These are phyloP conservation scores for Paraplagusia blochii DNA, from an alignment of 2,113 vertebrate species.

Conservation along the genomic window DNA sequence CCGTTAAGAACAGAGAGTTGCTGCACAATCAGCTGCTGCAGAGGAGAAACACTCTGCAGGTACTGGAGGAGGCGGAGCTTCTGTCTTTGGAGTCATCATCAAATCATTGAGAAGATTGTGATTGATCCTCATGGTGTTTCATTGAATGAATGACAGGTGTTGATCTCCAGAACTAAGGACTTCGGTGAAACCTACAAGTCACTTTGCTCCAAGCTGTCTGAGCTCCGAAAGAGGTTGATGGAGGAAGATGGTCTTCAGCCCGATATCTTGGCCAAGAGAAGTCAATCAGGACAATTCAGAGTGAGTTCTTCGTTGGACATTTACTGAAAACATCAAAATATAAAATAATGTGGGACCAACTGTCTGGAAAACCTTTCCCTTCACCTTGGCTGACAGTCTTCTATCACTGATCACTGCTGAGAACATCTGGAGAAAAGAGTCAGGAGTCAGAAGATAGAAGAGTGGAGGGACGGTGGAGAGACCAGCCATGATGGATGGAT, in stretches of 20 bases:
- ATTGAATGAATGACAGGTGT: constrained; percentile 65
- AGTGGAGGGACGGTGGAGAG: no score
- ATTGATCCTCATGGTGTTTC: no score
- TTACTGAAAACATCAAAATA: neutral
- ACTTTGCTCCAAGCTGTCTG: constrained; percentile 71
- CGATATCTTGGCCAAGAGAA: constrained; percentile 85
- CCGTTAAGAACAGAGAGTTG: constrained; percentile 78
- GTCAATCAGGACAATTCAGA: constrained; percentile 82
- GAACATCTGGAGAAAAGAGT: no score
- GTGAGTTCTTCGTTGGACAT: constrained; percentile 75
- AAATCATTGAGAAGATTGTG: no score
- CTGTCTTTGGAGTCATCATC: no score
- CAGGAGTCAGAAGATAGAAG: no score
- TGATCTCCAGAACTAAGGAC: constrained; percentile 79
- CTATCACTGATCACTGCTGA: no score
- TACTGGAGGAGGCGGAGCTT: no score
- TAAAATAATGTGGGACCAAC: no score
- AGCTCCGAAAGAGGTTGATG: constrained; percentile 68
- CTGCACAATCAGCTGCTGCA: constrained; percentile 82
- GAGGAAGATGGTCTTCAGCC: constrained; percentile 71
- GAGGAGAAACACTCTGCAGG: constrained; percentile 83
- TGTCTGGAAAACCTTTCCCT: no score
- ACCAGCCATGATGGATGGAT: no score
- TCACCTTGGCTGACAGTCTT: no score
- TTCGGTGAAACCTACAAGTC: constrained; percentile 75